phyloP scores from a whole-genome alignment of 2,797 vertebrate species.

The Paedocypris micromegethes region DNA sequence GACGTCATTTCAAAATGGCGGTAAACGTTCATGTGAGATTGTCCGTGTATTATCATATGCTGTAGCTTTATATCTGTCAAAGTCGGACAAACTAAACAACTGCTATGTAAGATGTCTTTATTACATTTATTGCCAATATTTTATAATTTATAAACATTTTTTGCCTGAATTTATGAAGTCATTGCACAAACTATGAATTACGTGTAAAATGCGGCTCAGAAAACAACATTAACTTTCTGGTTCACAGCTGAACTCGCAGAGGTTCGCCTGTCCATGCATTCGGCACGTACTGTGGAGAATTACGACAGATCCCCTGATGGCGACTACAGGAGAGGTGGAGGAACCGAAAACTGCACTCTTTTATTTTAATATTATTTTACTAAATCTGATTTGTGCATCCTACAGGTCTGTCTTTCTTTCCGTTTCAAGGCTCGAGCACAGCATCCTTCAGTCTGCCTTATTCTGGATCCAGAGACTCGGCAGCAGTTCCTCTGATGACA shows the following conservation, averaged over 20 bases:
- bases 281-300: slow-evolving; percentile 44
- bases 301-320: slow-evolving; percentile 54
- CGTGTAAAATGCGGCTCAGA: neutral
- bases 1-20: too few species aligned
- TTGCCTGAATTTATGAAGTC: too few species aligned
- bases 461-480: slow-evolving; percentile 61
- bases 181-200: too few species aligned
- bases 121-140: too few species aligned
- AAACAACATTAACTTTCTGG: neutral
- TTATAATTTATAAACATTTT: too few species aligned
- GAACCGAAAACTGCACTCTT: neutral
- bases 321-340: slow-evolving; percentile 70
- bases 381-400: neutral
- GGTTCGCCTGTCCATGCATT: slow-evolving; percentile 55
- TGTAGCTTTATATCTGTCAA: too few species aligned
- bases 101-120: too few species aligned
- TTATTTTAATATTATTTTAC: neutral
- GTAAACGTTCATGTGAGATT: too few species aligned
- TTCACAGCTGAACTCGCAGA: slow-evolving; percentile 61
- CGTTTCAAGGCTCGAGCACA: slow-evolving; percentile 45
- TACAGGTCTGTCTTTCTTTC: slow-evolving; percentile 52
- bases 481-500: slow-evolving; percentile 71
- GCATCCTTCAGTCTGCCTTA: slow-evolving; percentile 58
- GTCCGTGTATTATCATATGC: too few species aligned
- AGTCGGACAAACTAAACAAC: too few species aligned